phyloP scores from a whole-genome alignment of 2,113 vertebrate species.

The Lutjanus erythropterus region DNA sequence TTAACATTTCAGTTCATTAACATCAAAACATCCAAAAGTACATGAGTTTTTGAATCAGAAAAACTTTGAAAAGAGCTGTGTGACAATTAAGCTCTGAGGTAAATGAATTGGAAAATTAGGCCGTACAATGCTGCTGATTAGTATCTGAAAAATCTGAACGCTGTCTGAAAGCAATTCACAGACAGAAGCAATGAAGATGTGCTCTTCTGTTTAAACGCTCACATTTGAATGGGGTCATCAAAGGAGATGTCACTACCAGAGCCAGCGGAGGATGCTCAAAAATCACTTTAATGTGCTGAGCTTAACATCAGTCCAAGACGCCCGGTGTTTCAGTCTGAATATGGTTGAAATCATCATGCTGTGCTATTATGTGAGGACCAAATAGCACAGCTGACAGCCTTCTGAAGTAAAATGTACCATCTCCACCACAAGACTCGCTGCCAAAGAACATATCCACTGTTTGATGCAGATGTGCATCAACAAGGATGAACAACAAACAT shows the following conservation, averaged over 20 bases:
- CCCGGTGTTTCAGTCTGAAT: constrained; percentile 38
- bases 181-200: constrained; percentile 29
- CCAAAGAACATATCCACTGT: constrained; percentile 5
- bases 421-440: constrained; percentile 11
- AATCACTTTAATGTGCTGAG: constrained; percentile 37
- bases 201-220: constrained; percentile 23
- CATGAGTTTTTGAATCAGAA: constrained; percentile 2
- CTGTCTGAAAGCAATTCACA: constrained; percentile 33
- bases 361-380: constrained; percentile 27
- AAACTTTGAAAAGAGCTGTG: background rate
- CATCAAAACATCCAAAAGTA: constrained; percentile 24
- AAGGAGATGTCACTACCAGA: constrained; percentile 35
- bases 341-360: constrained; percentile 30
- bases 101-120: constrained; percentile 33
- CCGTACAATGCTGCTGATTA: constrained; percentile 44
- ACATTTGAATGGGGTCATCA: constrained; percentile 32
- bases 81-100: constrained; percentile 18
- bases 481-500: constrained; percentile 9
- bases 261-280: constrained; percentile 35
- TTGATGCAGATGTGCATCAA: constrained; percentile 32
- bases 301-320: constrained; percentile 24
- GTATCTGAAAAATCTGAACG: constrained; percentile 35
- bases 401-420: constrained; percentile 9
- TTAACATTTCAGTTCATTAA: constrained; percentile 23
- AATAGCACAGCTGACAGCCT: constrained; percentile 45